Conservation (phyloP, 2,797 vertebrate species). For the Pelodytes ibericus region DNA sequence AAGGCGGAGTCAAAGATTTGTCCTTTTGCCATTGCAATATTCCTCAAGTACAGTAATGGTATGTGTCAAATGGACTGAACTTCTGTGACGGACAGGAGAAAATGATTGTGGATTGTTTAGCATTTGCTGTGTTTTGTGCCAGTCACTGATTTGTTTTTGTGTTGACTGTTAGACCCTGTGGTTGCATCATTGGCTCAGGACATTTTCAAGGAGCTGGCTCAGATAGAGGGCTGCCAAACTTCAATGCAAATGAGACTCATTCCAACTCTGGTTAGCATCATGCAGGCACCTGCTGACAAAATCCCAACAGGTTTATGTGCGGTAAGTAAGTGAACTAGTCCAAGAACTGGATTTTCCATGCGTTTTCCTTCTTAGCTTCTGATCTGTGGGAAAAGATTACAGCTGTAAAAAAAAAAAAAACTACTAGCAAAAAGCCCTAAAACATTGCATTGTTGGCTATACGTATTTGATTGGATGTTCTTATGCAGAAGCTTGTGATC, state of each 20-base stretch:
- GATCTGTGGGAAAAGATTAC: no score
- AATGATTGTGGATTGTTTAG: background rate
- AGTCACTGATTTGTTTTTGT: conserved; percentile 54
- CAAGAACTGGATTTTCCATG: no score
- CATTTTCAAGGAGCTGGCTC: conserved; percentile 97
- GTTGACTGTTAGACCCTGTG: conserved; percentile 88
- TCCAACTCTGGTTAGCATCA: conserved; percentile 97
- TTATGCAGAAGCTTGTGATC: no score
- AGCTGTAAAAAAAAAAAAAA: no score
- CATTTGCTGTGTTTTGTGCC: background rate
- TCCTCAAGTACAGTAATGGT: conserved; percentile 98
- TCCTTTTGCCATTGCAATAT: conserved; percentile 97
- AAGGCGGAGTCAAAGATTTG: conserved; percentile 95
- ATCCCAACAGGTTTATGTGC: conserved; percentile 94
- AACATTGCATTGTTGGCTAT: no score
- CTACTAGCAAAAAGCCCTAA: no score
- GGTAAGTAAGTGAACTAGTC: conserved; percentile 75
- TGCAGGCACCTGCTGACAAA: conserved; percentile 97
- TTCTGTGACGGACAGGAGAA: background rate
- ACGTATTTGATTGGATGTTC: no score
- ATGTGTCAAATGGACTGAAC: conserved; percentile 49
- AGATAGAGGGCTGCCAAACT: conserved; percentile 94
- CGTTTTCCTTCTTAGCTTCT: no score
- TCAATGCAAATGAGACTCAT: conserved; percentile 98
- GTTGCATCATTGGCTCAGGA: conserved; percentile 96